Evolutionary conservation across 37 sponge, comb jelly and placozoan genomes (phyloP).

Genomic region (Oscarella lobularis): DNA sequence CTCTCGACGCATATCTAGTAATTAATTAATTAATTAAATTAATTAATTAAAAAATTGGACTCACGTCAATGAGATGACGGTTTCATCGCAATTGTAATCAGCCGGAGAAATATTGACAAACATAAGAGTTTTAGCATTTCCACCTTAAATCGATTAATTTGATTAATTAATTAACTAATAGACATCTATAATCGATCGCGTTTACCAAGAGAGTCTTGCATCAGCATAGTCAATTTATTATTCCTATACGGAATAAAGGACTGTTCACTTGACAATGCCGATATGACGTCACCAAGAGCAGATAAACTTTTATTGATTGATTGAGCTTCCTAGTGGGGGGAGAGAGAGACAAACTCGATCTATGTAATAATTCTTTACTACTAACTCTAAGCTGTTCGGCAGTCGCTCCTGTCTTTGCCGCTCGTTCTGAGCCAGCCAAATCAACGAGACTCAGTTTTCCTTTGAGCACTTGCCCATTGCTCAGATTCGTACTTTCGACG

Average conservation of each 20-base stretch:
- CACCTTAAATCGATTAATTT: slow-evolving; percentile 17
- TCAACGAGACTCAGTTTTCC: slow-evolving; percentile 51
- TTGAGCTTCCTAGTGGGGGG: slow-evolving; percentile 27
- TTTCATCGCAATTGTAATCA: slow-evolving; percentile 47
- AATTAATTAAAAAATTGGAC: neutral
- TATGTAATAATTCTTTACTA: too few relatives aligned
- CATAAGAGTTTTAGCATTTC: slow-evolving; percentile 53
- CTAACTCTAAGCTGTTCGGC: slow-evolving; percentile 28
- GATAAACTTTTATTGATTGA: slow-evolving; percentile 40
- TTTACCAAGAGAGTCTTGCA: slow-evolving; percentile 49
- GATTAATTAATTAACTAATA: too few relatives aligned
- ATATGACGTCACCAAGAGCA: slow-evolving; percentile 43
- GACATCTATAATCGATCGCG: neutral
- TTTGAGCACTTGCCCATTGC: slow-evolving; percentile 19
- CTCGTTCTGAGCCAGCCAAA: slow-evolving; percentile 46
- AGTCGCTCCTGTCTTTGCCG: slow-evolving; percentile 45
- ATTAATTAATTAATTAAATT: neutral
- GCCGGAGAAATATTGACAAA: slow-evolving; percentile 54
- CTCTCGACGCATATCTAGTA: slow-evolving; percentile 33
- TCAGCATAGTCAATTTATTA: slow-evolving; percentile 44
- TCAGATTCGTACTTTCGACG: slow-evolving; percentile 30
- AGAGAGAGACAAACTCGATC: neutral
- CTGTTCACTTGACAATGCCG: slow-evolving; percentile 25
- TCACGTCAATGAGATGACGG: slow-evolving; percentile 43
- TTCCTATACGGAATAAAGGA: slow-evolving; percentile 37